Evolutionary conservation across 2,888 invertebrate species (phyloP), one percentile per base, ranked within the genome.

Genomic region (Ormyrus labotus): DNA sequence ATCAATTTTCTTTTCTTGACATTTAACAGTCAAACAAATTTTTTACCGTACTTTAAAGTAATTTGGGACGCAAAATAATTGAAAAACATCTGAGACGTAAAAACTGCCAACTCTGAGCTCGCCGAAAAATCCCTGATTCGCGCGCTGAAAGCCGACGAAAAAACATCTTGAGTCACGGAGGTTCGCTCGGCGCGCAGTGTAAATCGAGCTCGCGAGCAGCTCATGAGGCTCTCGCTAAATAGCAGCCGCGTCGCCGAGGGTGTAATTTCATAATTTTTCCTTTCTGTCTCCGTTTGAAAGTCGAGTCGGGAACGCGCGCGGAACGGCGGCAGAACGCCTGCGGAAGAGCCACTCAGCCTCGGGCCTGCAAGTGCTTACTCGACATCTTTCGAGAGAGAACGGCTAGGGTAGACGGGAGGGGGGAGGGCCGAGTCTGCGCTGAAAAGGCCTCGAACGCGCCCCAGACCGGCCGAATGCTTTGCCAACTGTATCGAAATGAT

Each of bases 401-500:
- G 5, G 9, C 19, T 9, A 55, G 34, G n/a, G 34, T 1, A 11
- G 60, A 10, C 0, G 50, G 6, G 75, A 9, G 34, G 19, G 72
- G 34, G 4, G 9, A 19, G 50, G 13, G 50, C 50, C 55, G 34
- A 34, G 34, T 34, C 34, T 34, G 34, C 34, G 11, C 10, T 48
- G 69, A 76, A 69, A 76, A 69, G 76, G 47, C 34, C 45, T 55
- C 51, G 55, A 67, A 48, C 19, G 51, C 19, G 51, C 19, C 34
- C 11, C 45, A 34, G 51, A 61, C 55, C 13, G 11, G n/a, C 61
- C 64, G 64, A 75, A 80, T 65, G 55, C 64, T 78, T 71, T 78
- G 65, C 71, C 78, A 71, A 63, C 75, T 67, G 61, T 72, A 80
- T 76, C 80, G 71, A 72, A 80, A 76, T 76, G 19, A 80, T 67